Evolutionary conservation across 2,888 invertebrate species (phyloP).

Genomic region (Anodontia alba): DNA sequence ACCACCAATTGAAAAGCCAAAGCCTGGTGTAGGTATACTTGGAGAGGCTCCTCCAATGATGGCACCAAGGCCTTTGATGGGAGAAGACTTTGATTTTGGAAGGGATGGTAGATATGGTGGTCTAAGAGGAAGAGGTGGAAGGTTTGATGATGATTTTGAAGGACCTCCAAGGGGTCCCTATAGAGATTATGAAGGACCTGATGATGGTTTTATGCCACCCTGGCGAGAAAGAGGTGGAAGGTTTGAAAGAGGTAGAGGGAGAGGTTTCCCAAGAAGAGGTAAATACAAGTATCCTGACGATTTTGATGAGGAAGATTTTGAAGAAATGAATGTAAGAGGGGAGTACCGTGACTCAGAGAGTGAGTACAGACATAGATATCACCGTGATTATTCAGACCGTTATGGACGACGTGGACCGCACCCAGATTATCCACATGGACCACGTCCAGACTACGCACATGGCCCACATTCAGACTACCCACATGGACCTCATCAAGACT

Average conservation of each 20-base stretch:
- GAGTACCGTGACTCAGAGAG: not conserved
- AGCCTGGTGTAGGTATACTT: not conserved
- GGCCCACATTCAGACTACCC: not conserved
- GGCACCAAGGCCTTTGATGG: not conserved
- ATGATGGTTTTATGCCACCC: not conserved
- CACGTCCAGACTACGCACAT: not conserved
- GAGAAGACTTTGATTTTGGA: not conserved
- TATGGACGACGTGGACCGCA: not conserved
- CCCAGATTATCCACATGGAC: not conserved
- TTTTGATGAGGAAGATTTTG: conserved; percentile 64
- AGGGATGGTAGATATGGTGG: conserved; percentile 14
- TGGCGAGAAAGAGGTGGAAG: conserved; percentile 12
- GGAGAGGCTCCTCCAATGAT: not conserved
- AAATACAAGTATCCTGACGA: conserved; percentile 60
- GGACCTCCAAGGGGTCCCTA: conserved; percentile 1
- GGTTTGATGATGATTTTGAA: not conserved
- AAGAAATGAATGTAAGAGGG: conserved; percentile 34
- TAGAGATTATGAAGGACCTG: conserved; percentile 4
- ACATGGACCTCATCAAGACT: not conserved
- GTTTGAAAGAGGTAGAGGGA: conserved; percentile 20
- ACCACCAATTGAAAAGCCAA: not conserved
- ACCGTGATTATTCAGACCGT: not conserved
- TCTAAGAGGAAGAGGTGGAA: conserved; percentile 2
- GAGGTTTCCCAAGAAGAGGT: conserved; percentile 41
- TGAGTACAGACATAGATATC: conserved; percentile 8